Conservation (phyloP, 2,113 vertebrate genomes). For the Poicephalus meyeri region DNA sequence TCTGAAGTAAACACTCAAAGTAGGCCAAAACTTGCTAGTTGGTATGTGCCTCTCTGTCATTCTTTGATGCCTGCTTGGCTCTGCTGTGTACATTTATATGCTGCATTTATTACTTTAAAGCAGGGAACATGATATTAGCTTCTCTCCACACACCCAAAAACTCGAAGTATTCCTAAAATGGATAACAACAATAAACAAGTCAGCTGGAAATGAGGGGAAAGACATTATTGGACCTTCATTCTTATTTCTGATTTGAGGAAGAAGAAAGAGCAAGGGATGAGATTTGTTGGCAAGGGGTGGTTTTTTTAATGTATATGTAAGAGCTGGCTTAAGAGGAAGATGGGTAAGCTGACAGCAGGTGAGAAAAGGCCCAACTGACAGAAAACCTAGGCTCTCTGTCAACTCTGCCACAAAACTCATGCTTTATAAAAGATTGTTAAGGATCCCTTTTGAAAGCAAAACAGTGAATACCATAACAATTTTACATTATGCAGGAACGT, state of each 20-base stretch:
- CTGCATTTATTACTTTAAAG: neutral
- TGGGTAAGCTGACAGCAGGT: neutral
- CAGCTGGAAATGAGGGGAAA: neutral
- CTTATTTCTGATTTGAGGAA: neutral
- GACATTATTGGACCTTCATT: neutral
- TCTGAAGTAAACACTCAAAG: neutral
- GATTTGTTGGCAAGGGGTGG: neutral
- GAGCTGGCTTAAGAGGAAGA: neutral
- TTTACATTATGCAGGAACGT: neutral
- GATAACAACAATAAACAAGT: neutral
- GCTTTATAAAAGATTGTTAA: neutral
- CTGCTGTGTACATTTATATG: neutral
- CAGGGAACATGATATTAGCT: neutral
- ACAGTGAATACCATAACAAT: neutral
- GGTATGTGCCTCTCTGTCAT: neutral
- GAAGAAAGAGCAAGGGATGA: neutral
- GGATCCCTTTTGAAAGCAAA: neutral
- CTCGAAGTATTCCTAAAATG: neutral
- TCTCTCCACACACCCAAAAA: neutral
- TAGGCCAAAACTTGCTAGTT: neutral
- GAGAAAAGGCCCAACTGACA: neutral
- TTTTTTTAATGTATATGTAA: neutral
- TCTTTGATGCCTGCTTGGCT: neutral
- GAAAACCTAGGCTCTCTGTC: neutral
- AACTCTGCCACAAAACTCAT: neutral